Evolutionary conservation across 2,113 vertebrate genomes (phyloP).

Genomic region (Colossoma macropomum): DNA sequence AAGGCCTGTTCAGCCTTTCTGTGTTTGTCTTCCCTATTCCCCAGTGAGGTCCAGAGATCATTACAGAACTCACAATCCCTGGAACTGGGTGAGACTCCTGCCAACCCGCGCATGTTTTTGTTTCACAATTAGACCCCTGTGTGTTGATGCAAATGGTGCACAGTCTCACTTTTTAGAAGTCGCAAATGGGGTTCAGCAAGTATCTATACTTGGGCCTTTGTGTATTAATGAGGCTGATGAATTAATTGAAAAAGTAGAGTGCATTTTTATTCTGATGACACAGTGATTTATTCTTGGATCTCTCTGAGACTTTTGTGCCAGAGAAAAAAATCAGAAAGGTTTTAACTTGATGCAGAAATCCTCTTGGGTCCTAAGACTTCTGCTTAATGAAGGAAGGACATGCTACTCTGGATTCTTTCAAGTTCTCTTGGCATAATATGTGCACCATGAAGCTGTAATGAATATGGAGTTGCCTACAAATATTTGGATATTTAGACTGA

Average conservation of each 20-base stretch:
- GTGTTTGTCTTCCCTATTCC: background rate
- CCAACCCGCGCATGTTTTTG: conserved; percentile 10
- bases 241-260: conserved; percentile 9
- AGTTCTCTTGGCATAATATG: background rate
- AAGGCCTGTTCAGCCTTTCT: background rate
- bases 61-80: background rate
- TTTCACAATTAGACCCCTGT: conserved; percentile 17
- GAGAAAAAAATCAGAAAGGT: background rate
- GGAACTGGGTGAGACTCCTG: conserved; percentile 11
- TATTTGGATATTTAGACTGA: background rate
- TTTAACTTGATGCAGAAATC: conserved; percentile 16
- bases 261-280: conserved; percentile 32
- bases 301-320: background rate
- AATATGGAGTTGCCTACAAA: background rate
- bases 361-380: background rate
- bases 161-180: conserved; percentile 19
- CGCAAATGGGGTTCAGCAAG: background rate
- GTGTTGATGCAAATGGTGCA: conserved; percentile 27
- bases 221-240: conserved; percentile 32
- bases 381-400: conserved; percentile 6
- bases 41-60: background rate
- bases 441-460: background rate
- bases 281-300: conserved; percentile 13
- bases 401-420: conserved; percentile 9
- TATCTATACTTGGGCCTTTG: conserved; percentile 3